Percentiles rank a stretch among this genome's conserved stretches.
Evolutionary conservation across 2,888 invertebrate genomes (phyloP).

Genomic region (Lomographa bimaculata): DNA sequence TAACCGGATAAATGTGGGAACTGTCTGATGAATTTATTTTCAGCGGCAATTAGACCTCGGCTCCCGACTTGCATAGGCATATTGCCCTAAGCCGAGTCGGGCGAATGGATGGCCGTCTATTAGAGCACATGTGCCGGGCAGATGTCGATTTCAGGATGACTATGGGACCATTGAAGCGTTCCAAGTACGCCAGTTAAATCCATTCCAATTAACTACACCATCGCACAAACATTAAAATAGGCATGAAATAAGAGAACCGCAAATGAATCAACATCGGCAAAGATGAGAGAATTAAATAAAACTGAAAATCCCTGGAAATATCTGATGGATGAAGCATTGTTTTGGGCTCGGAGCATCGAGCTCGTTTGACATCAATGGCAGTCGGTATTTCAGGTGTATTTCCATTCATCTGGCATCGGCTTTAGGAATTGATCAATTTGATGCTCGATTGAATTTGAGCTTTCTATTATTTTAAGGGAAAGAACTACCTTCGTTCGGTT

Average conservation of each 20-base stretch:
- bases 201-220: constrained; percentile 38
- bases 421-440: constrained; percentile 30
- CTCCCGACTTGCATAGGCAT: constrained; percentile 20
- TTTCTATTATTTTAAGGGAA: no score
- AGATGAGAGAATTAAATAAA: constrained; percentile 21
- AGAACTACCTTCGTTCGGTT: no score
- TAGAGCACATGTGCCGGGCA: constrained; percentile 55
- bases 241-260: constrained; percentile 12
- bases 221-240: constrained; percentile 26
- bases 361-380: constrained; percentile 32
- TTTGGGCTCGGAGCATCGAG: constrained; percentile 30
- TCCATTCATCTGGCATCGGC: constrained; percentile 16
- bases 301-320: constrained; percentile 29
- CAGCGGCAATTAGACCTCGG: constrained; percentile 16
- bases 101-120: constrained; percentile 43
- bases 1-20: constrained; percentile 23
- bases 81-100: constrained; percentile 38
- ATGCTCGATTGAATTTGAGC: constrained; percentile 27
- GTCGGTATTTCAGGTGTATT: constrained; percentile 30
- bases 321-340: constrained; percentile 30
- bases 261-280: constrained; percentile 24
- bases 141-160: constrained; percentile 53
- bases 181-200: constrained; percentile 32
- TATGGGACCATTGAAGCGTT: constrained; percentile 43
- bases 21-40: constrained; percentile 25